Evolutionary conservation across 1,140 invertebrate genomes (phyloP).

Genomic region (Heliconius congener): DNA sequence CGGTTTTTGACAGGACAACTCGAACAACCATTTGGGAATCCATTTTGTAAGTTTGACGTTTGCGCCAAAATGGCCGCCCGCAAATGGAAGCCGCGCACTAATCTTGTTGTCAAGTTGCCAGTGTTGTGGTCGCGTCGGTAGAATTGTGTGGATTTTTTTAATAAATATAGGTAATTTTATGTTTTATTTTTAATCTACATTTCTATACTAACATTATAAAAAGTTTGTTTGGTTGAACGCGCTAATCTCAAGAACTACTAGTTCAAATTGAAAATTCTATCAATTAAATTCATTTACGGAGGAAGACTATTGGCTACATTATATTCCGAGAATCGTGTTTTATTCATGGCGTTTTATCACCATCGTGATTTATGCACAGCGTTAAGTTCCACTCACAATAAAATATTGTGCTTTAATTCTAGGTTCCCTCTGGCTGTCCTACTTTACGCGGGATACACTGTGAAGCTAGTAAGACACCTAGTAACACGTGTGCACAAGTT

Average conservation of each 20-base stretch:
- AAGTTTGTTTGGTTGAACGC: too few species aligned
- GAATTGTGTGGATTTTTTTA: constrained; percentile 3
- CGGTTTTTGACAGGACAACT: constrained; percentile 30
- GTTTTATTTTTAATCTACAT: neutral
- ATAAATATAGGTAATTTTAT: neutral
- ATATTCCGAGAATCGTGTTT: too few species aligned
- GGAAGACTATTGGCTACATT: too few species aligned
- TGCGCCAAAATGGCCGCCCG: constrained; percentile 54
- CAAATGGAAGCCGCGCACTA: constrained; percentile 50
- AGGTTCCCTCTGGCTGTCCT: too few species aligned
- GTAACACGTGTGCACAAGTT: neutral
- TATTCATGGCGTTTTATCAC: too few species aligned
- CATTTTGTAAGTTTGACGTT: constrained; percentile 70
- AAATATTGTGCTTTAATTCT: too few species aligned
- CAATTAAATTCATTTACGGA: too few species aligned
- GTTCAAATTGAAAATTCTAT: too few species aligned
- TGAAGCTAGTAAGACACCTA: neutral
- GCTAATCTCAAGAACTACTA: neutral
- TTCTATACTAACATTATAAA: neutral
- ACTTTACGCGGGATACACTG: neutral
- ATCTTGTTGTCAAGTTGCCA: constrained; percentile 53
- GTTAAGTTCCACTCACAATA: too few species aligned
- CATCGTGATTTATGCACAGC: too few species aligned
- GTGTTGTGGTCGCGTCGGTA: neutral
- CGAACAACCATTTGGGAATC: constrained; percentile 53